phyloP scores from a whole-genome alignment of 2,113 vertebrate species.

The Strix uralensis region DNA sequence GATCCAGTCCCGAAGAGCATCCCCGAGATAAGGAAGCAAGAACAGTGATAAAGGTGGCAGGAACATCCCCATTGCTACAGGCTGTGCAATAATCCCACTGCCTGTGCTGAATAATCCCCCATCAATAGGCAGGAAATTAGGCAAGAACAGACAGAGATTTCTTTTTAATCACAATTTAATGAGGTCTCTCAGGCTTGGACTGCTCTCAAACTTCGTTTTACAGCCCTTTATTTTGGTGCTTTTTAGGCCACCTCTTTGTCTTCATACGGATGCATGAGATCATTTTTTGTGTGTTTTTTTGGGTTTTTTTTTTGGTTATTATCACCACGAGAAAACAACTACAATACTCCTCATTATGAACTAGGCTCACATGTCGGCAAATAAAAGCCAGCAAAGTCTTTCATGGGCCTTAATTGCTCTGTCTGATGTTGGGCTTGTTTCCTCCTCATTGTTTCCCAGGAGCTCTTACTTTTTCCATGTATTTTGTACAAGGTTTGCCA shows the following conservation, averaged over 20 bases:
- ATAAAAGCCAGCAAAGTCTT: neutral
- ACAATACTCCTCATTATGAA: neutral
- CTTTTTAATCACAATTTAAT: conserved; percentile 1
- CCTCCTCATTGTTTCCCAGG: neutral
- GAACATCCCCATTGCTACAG: neutral
- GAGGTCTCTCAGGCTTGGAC: neutral
- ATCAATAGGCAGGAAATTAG: conserved; percentile 1
- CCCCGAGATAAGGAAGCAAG: neutral
- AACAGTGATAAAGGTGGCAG: neutral
- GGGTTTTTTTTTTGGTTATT: neutral
- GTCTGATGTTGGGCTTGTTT: neutral
- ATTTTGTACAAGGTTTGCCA: neutral
- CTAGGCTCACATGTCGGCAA: neutral
- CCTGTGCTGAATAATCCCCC: neutral
- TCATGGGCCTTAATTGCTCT: neutral
- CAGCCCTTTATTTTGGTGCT: neutral
- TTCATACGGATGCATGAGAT: neutral
- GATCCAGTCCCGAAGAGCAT: neutral
- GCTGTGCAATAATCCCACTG: neutral
- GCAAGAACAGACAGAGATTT: neutral
- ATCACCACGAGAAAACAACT: neutral
- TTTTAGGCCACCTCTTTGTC: neutral
- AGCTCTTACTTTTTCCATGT: neutral
- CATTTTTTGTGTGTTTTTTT: neutral
- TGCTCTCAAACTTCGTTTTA: neutral